These are phyloP conservation scores for Anodontia alba DNA, from an alignment of 2,888 invertebrate species.

Conservation along the genomic window DNA sequence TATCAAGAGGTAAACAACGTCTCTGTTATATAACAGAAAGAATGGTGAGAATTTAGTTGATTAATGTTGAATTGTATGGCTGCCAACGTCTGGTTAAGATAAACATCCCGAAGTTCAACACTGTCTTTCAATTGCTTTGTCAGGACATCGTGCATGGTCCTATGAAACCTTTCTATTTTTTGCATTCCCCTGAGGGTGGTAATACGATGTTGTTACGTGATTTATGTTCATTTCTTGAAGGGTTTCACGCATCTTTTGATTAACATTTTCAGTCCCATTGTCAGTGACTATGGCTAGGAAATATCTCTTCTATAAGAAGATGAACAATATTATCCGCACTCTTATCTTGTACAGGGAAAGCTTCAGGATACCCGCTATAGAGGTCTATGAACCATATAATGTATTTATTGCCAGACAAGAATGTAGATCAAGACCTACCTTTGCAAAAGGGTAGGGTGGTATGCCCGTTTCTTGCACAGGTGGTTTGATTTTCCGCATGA, in stretches of 20 bases:
- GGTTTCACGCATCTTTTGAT: constrained; percentile 22
- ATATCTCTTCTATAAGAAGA: background rate
- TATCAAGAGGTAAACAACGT: background rate
- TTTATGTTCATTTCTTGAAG: constrained; percentile 7
- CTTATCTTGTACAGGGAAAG: background rate
- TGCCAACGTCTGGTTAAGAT: background rate
- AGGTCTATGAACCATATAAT: constrained; percentile 3
- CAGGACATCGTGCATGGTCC: background rate
- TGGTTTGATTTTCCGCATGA: background rate
- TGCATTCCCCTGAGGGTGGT: constrained; percentile 2
- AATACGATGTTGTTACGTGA: constrained; percentile 22
- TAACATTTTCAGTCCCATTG: constrained; percentile 37
- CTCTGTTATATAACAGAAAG: background rate
- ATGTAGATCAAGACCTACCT: constrained; percentile 9
- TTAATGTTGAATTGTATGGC: background rate
- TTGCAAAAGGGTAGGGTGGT: constrained; percentile 21
- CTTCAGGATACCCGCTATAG: constrained; percentile 5
- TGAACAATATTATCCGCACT: background rate
- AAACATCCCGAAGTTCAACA: background rate
- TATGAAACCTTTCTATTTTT: background rate
- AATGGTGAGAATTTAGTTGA: background rate
- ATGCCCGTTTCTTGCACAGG: background rate
- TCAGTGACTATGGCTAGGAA: constrained; percentile 18
- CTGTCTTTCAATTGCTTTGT: background rate
- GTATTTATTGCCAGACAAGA: constrained; percentile 6